These are phyloP conservation scores for Agonopterix subpropinquella DNA, from an alignment of 2,888 invertebrate genomes.

Conservation along the genomic window DNA sequence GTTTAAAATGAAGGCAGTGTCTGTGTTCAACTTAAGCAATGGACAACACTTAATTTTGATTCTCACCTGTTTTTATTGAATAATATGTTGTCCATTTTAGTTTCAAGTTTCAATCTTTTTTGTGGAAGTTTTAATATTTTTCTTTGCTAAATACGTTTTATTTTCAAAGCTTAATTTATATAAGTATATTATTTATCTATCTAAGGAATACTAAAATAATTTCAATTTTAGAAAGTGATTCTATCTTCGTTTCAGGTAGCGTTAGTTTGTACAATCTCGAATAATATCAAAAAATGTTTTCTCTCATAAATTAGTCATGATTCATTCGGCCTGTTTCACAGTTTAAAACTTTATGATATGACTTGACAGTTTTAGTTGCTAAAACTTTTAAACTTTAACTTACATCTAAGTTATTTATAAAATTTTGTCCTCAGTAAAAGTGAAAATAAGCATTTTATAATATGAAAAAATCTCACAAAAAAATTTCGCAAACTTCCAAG, in stretches of 20 bases:
- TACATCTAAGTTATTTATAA: background rate
- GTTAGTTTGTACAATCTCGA: constrained; percentile 5
- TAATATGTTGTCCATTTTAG: too few species aligned
- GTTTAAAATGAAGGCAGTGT: too few species aligned
- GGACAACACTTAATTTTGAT: too few species aligned
- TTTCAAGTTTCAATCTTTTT: too few species aligned
- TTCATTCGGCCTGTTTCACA: constrained; percentile 1
- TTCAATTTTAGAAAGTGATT: constrained; percentile 1
- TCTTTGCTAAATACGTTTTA: background rate
- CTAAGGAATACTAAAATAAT: constrained; percentile 10
- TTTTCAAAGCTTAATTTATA: background rate
- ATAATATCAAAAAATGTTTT: constrained; percentile 2
- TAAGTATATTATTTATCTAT: background rate
- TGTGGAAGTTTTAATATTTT: too few species aligned
- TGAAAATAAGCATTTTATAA: background rate
- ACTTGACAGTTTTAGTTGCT: too few species aligned
- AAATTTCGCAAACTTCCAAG: background rate
- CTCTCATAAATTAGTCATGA: background rate
- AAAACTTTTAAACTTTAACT: too few species aligned
- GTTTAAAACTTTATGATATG: background rate
- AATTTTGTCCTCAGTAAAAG: background rate
- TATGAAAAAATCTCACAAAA: too few species aligned
- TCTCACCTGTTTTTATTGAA: too few species aligned
- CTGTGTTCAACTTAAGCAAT: too few species aligned
- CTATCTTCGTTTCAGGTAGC: constrained; percentile 4